Conservation (phyloP, 53 echinoderm and acorn worm species). For the Glandiceps talaboti region DNA sequence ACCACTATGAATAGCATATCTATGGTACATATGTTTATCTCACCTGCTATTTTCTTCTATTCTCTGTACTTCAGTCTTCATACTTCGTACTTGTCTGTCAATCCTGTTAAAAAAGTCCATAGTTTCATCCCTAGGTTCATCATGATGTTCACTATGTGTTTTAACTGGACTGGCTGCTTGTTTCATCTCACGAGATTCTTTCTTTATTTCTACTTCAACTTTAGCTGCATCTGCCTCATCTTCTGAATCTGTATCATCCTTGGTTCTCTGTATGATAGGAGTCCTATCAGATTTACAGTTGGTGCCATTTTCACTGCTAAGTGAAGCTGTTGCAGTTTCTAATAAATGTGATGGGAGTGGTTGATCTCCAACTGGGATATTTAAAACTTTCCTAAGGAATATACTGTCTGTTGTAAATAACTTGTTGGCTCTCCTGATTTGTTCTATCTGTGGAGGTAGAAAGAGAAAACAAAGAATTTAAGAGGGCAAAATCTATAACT, state of each 20-base stretch:
- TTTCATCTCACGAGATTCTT: background rate
- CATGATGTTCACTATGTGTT: too few species aligned
- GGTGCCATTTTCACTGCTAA: conserved; percentile 45
- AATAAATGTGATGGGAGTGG: conserved; percentile 91
- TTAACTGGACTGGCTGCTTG: too few species aligned
- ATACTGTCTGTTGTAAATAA: conserved; percentile 91
- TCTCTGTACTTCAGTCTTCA: conserved; percentile 44
- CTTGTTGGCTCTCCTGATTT: conserved; percentile 88
- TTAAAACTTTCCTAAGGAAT: conserved; percentile 66
- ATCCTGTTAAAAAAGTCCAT: conserved; percentile 95
- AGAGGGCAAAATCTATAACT: too few species aligned
- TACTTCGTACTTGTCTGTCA: conserved; percentile 58
- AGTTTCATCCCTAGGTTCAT: conserved; percentile 35
- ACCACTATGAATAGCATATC: too few species aligned
- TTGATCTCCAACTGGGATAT: conserved; percentile 92
- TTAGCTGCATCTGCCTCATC: background rate
- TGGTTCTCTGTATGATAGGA: conserved; percentile 1
- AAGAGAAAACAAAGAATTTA: too few species aligned
- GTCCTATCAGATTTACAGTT: conserved; percentile 5
- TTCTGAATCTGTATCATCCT: background rate
- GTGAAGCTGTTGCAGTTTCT: conserved; percentile 65
- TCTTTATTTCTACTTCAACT: conserved; percentile 8
- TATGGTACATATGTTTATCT: too few species aligned
- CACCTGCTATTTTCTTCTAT: conserved; percentile 83
- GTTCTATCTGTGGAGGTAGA: conserved; percentile 44